phyloP scores from a whole-genome alignment of 2,888 invertebrate genomes.

The Meliscaeva auricollis region DNA sequence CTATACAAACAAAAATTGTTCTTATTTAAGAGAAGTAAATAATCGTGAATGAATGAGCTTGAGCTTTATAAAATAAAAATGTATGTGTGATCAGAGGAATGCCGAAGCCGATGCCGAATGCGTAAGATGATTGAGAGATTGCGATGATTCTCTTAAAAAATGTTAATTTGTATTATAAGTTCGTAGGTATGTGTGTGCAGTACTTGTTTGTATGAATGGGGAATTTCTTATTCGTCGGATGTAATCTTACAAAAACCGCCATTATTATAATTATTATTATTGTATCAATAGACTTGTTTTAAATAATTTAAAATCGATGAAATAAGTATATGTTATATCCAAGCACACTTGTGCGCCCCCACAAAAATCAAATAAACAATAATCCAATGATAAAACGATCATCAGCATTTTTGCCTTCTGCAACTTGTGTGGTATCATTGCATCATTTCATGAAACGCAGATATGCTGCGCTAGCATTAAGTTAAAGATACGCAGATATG shows the following conservation, averaged over 20 bases:
- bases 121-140: neutral
- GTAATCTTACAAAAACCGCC: constrained; percentile 67
- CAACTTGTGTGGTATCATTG: too few species aligned
- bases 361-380: too few species aligned
- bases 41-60: neutral
- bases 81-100: constrained; percentile 18
- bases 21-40: constrained; percentile 38
- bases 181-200: constrained; percentile 31
- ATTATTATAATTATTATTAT: too few species aligned
- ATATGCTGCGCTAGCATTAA: too few species aligned
- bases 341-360: too few species aligned
- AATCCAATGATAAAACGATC: too few species aligned
- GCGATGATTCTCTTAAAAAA: constrained; percentile 28
- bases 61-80: neutral
- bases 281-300: neutral
- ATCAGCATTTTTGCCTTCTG: too few species aligned
- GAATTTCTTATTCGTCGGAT: constrained; percentile 50
- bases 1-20: neutral
- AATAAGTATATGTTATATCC: too few species aligned
- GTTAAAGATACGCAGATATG: too few species aligned
- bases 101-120: neutral
- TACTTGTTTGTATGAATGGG: constrained; percentile 26
- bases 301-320: too few species aligned
- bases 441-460: too few species aligned
- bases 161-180: neutral